Percentiles rank a stretch among this genome's conserved stretches.
Conservation (phyloP, 1,140 invertebrate genomes). For the Hirudo medicinalis region DNA sequence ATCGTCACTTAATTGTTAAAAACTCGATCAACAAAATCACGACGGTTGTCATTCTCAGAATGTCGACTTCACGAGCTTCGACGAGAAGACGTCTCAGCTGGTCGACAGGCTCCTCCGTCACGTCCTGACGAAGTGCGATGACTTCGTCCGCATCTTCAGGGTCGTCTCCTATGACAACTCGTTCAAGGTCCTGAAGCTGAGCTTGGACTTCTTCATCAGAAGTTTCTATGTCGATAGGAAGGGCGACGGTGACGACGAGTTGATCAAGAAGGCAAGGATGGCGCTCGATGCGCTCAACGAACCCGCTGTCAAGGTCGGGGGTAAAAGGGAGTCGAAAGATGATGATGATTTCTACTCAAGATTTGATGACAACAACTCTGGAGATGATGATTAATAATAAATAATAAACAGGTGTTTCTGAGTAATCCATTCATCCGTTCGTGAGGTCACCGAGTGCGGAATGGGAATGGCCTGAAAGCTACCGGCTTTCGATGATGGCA, state of each 20-base stretch:
- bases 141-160: neutral
- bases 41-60: neutral
- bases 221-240: constrained; percentile 3
- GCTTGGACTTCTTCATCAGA: neutral
- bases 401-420: no score
- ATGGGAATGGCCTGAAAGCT: no score
- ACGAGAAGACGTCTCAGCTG: neutral
- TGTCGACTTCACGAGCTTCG: neutral
- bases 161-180: neutral
- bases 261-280: neutral
- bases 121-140: neutral
- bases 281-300: neutral
- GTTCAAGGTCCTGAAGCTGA: neutral
- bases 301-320: neutral
- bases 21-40: no score
- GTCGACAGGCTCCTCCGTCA: neutral
- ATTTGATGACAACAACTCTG: no score
- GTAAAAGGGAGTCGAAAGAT: neutral
- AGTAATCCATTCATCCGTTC: no score
- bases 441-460: no score
- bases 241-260: neutral
- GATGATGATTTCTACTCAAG: no score
- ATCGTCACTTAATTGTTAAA: no score
- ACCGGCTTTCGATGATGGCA: no score
- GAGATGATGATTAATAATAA: no score